Conservation (phyloP, 2,797 vertebrate species). For the Crenichthys baileyi region DNA sequence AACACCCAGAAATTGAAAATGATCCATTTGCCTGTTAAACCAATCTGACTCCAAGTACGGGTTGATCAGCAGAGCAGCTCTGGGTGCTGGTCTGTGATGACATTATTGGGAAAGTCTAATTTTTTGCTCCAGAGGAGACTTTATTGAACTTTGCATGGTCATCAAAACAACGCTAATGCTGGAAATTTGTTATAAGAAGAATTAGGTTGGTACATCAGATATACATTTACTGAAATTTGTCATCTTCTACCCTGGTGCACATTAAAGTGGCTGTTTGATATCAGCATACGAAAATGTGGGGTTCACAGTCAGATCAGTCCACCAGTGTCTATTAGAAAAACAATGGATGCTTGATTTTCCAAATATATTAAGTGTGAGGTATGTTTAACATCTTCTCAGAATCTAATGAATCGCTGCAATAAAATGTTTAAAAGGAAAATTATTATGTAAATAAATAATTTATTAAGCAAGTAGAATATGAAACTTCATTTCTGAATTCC, state of each 20-base stretch:
- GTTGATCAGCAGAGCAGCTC: slow-evolving; percentile 54
- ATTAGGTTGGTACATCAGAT: slow-evolving; percentile 8
- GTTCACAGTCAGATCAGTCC: background rate
- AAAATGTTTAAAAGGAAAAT: slow-evolving; percentile 36
- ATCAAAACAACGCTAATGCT: slow-evolving; percentile 25
- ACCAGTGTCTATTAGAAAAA: background rate
- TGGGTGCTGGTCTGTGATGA: slow-evolving; percentile 41
- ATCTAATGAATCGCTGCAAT: slow-evolving; percentile 37
- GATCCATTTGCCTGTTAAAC: slow-evolving; percentile 41
- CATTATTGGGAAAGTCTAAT: slow-evolving; percentile 60
- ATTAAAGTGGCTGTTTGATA: slow-evolving; percentile 3
- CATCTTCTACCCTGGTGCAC: slow-evolving; percentile 7
- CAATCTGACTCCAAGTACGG: slow-evolving; percentile 16
- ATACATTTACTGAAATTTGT: slow-evolving; percentile 7
- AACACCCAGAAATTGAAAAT: slow-evolving; percentile 52
- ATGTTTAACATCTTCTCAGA: background rate
- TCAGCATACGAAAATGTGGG: background rate
- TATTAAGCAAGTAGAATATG: slow-evolving; percentile 36
- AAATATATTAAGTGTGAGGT: background rate
- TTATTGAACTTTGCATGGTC: slow-evolving; percentile 52
- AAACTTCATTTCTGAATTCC: slow-evolving; percentile 16
- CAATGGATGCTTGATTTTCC: background rate
- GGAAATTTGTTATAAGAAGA: slow-evolving; percentile 24
- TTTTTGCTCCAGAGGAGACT: slow-evolving; percentile 59
- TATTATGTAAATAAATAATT: slow-evolving; percentile 48